Percentiles rank a stretch among this genome's conserved stretches.
These are phyloP conservation scores for Sturnus vulgaris DNA, from an alignment of 2,113 vertebrate species.

Conservation along the genomic window DNA sequence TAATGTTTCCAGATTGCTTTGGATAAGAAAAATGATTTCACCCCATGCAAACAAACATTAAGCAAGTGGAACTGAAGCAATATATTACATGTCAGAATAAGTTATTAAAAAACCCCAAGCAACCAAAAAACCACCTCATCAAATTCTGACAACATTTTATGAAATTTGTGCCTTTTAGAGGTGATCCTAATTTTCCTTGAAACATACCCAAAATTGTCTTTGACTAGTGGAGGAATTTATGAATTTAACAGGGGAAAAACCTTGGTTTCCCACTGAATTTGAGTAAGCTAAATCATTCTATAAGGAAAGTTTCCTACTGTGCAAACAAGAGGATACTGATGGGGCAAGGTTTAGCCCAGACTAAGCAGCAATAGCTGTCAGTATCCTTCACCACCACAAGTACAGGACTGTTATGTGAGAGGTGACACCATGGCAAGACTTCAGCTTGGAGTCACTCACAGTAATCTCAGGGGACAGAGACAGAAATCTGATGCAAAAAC, in stretches of 20 bases:
- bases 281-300: background rate
- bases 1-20: background rate
- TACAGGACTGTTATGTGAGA: background rate
- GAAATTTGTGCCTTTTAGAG: background rate
- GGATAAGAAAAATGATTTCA: background rate
- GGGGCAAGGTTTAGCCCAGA: background rate
- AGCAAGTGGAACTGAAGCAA: background rate
- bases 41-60: background rate
- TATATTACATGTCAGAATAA: background rate
- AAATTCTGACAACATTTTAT: background rate
- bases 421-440: background rate
- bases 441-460: background rate
- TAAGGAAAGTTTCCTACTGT: background rate
- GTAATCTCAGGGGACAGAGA: background rate
- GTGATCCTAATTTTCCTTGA: background rate
- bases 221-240: background rate
- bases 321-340: background rate
- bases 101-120: background rate
- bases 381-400: background rate
- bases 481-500: background rate
- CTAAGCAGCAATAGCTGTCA: background rate
- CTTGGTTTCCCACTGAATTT: background rate
- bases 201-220: background rate
- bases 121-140: background rate
- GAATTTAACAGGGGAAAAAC: background rate